A percentile compares a stretch with the other conserved stretches of the same genome.
These are phyloP conservation scores for Otus sunia DNA, from an alignment of 2,113 vertebrate genomes.

Conservation along the genomic window DNA sequence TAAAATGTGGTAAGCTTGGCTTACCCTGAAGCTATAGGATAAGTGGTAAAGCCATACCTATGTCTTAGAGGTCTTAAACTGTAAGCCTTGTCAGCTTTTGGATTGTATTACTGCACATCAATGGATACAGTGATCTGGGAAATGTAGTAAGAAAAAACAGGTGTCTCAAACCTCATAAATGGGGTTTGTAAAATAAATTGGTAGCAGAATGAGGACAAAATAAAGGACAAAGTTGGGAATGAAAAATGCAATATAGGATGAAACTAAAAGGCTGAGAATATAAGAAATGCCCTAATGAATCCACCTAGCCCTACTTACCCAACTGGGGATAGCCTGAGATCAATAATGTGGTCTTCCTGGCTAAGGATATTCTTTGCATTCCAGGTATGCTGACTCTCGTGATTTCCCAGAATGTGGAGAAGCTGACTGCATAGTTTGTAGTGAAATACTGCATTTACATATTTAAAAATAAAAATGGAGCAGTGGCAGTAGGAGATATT, in stretches of 20 bases:
- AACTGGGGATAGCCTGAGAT: neutral
- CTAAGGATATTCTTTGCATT: neutral
- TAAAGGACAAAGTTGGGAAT: neutral
- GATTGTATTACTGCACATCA: neutral
- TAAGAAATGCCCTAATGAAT: neutral
- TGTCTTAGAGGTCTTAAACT: neutral
- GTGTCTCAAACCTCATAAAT: neutral
- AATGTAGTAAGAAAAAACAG: neutral
- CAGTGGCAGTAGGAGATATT: neutral
- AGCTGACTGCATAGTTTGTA: neutral
- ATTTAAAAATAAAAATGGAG: neutral
- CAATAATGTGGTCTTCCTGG: neutral
- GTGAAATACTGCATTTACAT: neutral
- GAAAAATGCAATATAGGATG: neutral
- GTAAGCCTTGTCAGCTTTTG: neutral
- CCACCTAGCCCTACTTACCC: neutral
- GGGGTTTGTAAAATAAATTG: neutral
- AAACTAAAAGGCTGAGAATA: neutral
- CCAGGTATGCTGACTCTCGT: neutral
- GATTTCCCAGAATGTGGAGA: neutral
- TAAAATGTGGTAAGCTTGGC: neutral
- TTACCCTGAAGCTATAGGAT: neutral
- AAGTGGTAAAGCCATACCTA: neutral
- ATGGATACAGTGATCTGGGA: neutral
- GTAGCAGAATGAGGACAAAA: constrained; percentile 37